These are phyloP conservation scores for Mythimna pallens DNA, from an alignment of 2,888 invertebrate genomes.

Conservation along the genomic window DNA sequence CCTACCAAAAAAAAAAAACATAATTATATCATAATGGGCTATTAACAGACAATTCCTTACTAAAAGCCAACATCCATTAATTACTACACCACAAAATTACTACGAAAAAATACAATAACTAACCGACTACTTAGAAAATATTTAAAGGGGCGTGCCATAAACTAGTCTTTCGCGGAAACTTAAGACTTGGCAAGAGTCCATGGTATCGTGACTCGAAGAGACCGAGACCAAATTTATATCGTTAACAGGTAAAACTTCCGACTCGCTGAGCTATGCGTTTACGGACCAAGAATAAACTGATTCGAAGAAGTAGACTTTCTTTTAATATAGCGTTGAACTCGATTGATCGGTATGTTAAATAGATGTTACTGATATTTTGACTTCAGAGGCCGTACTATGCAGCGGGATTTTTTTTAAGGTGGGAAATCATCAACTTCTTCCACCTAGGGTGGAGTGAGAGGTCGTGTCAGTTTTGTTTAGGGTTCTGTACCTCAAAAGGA, in stretches of 20 bases:
- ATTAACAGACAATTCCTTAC: neutral
- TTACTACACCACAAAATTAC: constrained; percentile 25
- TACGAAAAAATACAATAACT: constrained; percentile 40
- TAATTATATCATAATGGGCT: no score
- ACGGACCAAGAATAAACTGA: constrained; percentile 28
- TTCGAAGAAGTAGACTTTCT: constrained; percentile 26
- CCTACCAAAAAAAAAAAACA: no score
- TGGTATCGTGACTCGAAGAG: constrained; percentile 24
- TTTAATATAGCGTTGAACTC: neutral
- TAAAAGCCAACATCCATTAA: neutral
- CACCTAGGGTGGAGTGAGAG: no score
- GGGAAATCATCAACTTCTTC: no score
- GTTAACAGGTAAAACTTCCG: constrained; percentile 59
- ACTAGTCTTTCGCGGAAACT: constrained; percentile 45
- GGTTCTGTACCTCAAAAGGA: no score
- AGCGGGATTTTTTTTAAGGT: no score
- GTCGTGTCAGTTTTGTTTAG: no score
- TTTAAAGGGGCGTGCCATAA: constrained; percentile 39
- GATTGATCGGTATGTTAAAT: constrained; percentile 2
- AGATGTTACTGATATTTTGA: no score
- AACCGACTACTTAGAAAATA: constrained; percentile 33
- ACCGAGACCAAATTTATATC: constrained; percentile 31
- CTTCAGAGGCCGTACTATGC: no score
- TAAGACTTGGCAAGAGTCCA: constrained; percentile 56
- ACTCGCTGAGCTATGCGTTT: constrained; percentile 26